Conservation (phyloP, 2,113 vertebrate species). For the Etheostoma cragini region DNA sequence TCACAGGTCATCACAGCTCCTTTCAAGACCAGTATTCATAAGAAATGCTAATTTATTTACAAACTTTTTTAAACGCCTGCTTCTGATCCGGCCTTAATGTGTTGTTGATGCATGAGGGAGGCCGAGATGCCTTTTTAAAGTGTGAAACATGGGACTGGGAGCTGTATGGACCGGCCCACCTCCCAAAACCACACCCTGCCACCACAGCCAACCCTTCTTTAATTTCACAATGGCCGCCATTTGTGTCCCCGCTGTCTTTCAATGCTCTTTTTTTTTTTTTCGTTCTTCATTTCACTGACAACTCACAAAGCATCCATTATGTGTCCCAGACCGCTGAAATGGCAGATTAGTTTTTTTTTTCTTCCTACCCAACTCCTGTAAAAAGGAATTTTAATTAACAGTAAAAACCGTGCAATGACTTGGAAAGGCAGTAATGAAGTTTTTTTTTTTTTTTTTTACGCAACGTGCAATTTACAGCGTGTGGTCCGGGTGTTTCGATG, state of each 20-base stretch:
- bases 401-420: slow-evolving; percentile 69
- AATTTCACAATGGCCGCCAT: slow-evolving; percentile 51
- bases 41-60: too few species aligned
- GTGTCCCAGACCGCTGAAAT: slow-evolving; percentile 56
- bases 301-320: slow-evolving; percentile 66
- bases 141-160: slow-evolving; percentile 6
- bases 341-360: slow-evolving; percentile 19
- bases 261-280: slow-evolving; percentile 9
- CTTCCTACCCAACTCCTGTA: slow-evolving; percentile 29
- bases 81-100: slow-evolving; percentile 2
- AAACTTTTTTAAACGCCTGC: not conserved
- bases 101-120: slow-evolving; percentile 28
- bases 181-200: not conserved
- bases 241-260: slow-evolving; percentile 48
- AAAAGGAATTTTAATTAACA: slow-evolving; percentile 77
- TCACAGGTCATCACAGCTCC: too few species aligned
- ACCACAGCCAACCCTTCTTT: slow-evolving; percentile 11
- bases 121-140: not conserved
- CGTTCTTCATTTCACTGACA: slow-evolving; percentile 32
- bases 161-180: slow-evolving; percentile 5
- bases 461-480: slow-evolving; percentile 59
- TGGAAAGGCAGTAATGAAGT: slow-evolving; percentile 70
- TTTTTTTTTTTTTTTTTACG: slow-evolving; percentile 46
- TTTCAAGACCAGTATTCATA: too few species aligned
- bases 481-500: slow-evolving; percentile 61